Percentiles rank a stretch among this genome's conserved stretches.
Evolutionary conservation across 1,140 invertebrate species (phyloP).

Genomic region (Stegodyphus mimosarum): DNA sequence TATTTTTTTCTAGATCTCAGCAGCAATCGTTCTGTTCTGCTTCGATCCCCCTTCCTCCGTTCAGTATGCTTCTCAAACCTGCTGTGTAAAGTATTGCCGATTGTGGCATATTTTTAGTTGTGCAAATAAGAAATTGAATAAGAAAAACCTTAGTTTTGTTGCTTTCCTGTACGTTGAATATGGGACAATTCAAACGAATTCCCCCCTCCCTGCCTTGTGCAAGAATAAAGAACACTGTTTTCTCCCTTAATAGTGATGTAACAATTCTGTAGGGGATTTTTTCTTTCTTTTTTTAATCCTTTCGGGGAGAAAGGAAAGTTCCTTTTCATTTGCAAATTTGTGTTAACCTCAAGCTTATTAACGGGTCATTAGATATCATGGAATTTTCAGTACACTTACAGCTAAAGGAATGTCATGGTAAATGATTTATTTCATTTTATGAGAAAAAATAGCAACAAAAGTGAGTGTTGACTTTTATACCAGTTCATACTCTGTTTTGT

Average conservation of each 20-base stretch:
- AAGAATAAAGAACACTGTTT: background rate
- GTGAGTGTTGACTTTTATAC: no score
- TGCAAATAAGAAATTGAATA: conserved; percentile 55
- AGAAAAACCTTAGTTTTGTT: conserved; percentile 35
- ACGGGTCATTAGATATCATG: background rate
- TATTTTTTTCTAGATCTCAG: conserved; percentile 17
- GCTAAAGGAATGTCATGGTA: no score
- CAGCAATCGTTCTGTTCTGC: conserved; percentile 17
- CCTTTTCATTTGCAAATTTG: background rate
- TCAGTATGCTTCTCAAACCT: background rate
- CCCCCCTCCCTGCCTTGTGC: no score
- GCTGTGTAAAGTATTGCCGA: conserved; percentile 29
- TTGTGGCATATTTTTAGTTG: conserved; percentile 35
- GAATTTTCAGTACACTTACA: no score
- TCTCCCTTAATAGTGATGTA: background rate
- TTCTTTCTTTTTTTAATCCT: no score
- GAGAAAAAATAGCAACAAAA: no score
- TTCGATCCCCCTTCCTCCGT: no score
- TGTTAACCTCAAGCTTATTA: background rate
- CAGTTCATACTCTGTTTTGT: no score
- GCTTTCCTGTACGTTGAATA: conserved; percentile 11
- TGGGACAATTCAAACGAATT: conserved; percentile 16
- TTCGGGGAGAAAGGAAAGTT: background rate
- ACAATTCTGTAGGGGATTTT: background rate
- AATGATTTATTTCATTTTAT: no score